Percentiles rank a stretch among this genome's conserved stretches.
These are phyloP conservation scores for Aplocera efformata DNA, from an alignment of 2,888 invertebrate genomes.

Conservation along the genomic window DNA sequence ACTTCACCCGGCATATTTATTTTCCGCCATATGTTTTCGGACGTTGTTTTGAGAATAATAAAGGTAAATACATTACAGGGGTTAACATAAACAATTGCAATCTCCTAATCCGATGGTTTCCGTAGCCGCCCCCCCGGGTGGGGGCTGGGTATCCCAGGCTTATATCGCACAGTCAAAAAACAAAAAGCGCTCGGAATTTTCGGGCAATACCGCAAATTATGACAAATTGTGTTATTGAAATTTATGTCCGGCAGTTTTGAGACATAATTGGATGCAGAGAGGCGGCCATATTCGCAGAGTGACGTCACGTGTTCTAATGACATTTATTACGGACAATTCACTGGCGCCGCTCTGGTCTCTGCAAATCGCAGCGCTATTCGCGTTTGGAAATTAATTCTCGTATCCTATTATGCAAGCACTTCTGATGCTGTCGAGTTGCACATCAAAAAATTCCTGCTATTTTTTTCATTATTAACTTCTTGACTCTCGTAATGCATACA, in stretches of 20 bases:
- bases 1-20: constrained; percentile 9
- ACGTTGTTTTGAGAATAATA: constrained; percentile 21
- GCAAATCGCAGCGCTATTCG: constrained; percentile 50
- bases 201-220: constrained; percentile 58
- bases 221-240: constrained; percentile 74
- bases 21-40: constrained; percentile 17
- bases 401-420: constrained; percentile 41
- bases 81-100: constrained; percentile 35
- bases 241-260: constrained; percentile 73
- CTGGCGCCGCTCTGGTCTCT: constrained; percentile 58
- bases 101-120: constrained; percentile 31
- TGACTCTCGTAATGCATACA: constrained; percentile 11
- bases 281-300: constrained; percentile 57
- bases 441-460: constrained; percentile 14
- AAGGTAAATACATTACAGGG: constrained; percentile 27
- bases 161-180: constrained; percentile 51
- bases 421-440: constrained; percentile 22
- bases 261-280: constrained; percentile 69
- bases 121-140: constrained; percentile 28
- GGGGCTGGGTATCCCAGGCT: constrained; percentile 18
- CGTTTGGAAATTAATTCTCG: constrained; percentile 65
- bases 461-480: constrained; percentile 18
- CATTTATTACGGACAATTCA: constrained; percentile 71
- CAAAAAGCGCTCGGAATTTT: constrained; percentile 42
- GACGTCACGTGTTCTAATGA: constrained; percentile 70